Percentiles rank a stretch among this genome's conserved stretches.
phyloP scores from a whole-genome alignment of 2,888 invertebrate genomes.

The Apodemia mormo region DNA sequence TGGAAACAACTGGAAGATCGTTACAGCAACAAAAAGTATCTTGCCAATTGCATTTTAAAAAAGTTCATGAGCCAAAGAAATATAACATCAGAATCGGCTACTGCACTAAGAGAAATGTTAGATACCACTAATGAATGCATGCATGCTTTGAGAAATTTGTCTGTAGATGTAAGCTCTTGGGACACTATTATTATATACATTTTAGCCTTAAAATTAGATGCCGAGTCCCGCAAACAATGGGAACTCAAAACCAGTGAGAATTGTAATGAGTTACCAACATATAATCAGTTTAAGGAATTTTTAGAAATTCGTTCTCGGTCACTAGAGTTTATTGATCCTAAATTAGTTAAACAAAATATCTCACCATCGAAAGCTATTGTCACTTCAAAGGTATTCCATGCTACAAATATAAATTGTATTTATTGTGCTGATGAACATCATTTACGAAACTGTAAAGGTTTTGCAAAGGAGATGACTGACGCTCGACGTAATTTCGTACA shows the following conservation, averaged over 20 bases:
- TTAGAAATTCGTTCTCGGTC: constrained; percentile 24
- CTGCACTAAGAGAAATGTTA: constrained; percentile 31
- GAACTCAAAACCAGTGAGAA: constrained; percentile 23
- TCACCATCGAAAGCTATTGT: neutral
- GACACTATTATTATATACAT: constrained; percentile 28
- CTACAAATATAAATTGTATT: neutral
- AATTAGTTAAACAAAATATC: neutral
- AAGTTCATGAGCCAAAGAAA: constrained; percentile 27
- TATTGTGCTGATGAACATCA: constrained; percentile 33
- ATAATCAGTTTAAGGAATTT: constrained; percentile 24
- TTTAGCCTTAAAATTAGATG: constrained; percentile 26
- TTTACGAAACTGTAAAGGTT: constrained; percentile 36
- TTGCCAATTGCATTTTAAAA: constrained; percentile 32
- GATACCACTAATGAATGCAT: constrained; percentile 37
- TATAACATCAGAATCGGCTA: constrained; percentile 31
- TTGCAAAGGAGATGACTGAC: constrained; percentile 32
- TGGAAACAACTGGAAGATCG: constrained; percentile 33
- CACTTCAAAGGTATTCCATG: neutral
- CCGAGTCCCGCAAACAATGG: constrained; percentile 29
- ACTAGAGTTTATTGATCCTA: constrained; percentile 27
- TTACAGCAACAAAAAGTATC: constrained; percentile 38
- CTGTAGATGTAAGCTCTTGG: constrained; percentile 24
- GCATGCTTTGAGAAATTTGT: constrained; percentile 28
- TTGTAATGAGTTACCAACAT: constrained; percentile 23
- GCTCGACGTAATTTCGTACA: constrained; percentile 29